phyloP scores from a whole-genome alignment of 2,113 vertebrate species.

The Cariama cristata region DNA sequence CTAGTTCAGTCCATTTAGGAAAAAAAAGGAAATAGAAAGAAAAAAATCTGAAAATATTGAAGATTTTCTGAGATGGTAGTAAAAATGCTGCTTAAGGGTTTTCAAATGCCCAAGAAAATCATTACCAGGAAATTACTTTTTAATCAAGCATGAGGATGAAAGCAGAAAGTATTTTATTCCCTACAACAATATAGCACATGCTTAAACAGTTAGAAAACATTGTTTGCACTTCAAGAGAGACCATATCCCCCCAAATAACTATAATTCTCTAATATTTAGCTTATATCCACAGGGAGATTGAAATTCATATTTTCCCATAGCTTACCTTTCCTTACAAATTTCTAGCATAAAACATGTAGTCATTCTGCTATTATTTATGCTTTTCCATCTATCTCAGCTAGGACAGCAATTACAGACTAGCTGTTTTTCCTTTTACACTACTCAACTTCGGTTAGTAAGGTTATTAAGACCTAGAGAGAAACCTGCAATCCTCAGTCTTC shows the following conservation, averaged over 20 bases:
- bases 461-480: neutral
- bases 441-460: neutral
- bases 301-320: neutral
- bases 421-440: neutral
- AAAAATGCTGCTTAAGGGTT: neutral
- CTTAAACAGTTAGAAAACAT: neutral
- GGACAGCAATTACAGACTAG: neutral
- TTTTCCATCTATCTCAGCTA: neutral
- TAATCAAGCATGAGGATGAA: neutral
- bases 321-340: neutral
- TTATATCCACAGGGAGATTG: neutral
- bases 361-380: neutral
- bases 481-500: neutral
- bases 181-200: neutral
- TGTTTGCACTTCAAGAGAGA: neutral
- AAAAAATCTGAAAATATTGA: neutral
- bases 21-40: neutral
- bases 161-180: neutral
- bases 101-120: neutral
- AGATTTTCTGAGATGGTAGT: neutral
- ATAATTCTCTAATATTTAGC: neutral
- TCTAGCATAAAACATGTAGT: neutral
- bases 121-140: neutral
- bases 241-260: neutral
- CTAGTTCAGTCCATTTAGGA: neutral